These are phyloP conservation scores for Sogatella furcifera DNA, from an alignment of 1,140 invertebrate species.

Conservation along the genomic window DNA sequence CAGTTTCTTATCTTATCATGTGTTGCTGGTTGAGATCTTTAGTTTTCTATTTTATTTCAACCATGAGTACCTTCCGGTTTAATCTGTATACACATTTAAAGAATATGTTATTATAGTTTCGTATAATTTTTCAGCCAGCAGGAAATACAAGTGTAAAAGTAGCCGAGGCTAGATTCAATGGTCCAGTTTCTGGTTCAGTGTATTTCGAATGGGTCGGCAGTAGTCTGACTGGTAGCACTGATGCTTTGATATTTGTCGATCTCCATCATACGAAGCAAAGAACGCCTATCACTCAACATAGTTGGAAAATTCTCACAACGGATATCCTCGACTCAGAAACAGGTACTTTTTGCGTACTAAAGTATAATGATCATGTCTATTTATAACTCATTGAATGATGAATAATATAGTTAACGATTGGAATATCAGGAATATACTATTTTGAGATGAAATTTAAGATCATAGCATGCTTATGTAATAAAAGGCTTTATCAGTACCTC, in stretches of 20 bases:
- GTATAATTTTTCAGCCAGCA: slow-evolving; percentile 32
- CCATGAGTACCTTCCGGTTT: no score
- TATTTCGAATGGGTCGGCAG: slow-evolving; percentile 69
- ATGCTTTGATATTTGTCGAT: slow-evolving; percentile 65
- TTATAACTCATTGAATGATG: no score
- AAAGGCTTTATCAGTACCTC: no score
- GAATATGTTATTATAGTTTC: no score
- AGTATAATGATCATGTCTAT: no score
- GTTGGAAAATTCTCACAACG: slow-evolving; percentile 83
- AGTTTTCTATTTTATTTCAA: no score
- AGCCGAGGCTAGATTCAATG: slow-evolving; percentile 69
- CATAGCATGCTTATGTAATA: no score
- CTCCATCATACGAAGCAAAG: slow-evolving; percentile 48
- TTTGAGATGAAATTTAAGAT: no score
- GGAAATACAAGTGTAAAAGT: slow-evolving; percentile 64
- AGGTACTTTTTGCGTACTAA: slow-evolving; percentile 38
- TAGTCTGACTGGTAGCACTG: slow-evolving; percentile 46
- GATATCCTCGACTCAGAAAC: slow-evolving; percentile 74
- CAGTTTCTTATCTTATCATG: no score
- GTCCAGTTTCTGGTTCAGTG: slow-evolving; percentile 65
- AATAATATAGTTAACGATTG: not conserved
- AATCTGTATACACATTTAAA: no score
- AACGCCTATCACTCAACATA: slow-evolving; percentile 51
- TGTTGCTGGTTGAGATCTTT: no score
- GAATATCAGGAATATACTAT: not conserved